Percentiles rank a stretch among this genome's conserved stretches.
Conservation (phyloP, 2,113 vertebrate genomes). For the Puma concolor region DNA sequence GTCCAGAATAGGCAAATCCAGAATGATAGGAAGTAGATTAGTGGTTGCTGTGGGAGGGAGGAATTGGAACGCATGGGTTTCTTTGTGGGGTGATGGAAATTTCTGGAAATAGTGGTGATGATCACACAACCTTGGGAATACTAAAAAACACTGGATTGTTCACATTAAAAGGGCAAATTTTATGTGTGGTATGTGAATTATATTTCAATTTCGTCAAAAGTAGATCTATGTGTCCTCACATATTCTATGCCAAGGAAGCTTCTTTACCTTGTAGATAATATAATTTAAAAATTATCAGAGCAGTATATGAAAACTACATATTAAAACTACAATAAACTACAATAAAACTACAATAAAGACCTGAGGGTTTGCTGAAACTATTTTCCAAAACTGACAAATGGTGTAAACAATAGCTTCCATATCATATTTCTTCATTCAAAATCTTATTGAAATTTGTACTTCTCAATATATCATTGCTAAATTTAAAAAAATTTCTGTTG, state of each 20-base stretch:
- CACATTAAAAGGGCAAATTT: constrained; percentile 25
- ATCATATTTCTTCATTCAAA: constrained; percentile 50
- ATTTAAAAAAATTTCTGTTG: constrained; percentile 13
- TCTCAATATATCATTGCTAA: neutral
- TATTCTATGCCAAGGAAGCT: neutral
- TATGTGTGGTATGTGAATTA: neutral
- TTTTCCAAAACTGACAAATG: constrained; percentile 38
- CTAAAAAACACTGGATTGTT: constrained; percentile 29
- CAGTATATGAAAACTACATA: neutral
- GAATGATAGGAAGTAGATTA: neutral
- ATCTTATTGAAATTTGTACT: constrained; percentile 33
- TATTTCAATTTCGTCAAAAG: neutral
- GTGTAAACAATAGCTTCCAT: neutral
- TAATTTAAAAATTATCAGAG: constrained; percentile 8
- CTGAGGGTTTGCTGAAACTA: constrained; percentile 8
- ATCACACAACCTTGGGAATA: neutral
- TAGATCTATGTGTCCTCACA: neutral
- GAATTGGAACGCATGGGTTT: neutral
- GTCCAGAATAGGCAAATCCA: neutral
- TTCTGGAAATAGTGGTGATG: neutral
- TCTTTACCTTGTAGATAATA: constrained; percentile 18
- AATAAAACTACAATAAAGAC: neutral
- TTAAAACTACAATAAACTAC: neutral
- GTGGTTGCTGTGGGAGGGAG: neutral
- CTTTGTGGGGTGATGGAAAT: neutral